phyloP scores from a whole-genome alignment of 2,888 invertebrate species.

The Hypena proboscidalis region DNA sequence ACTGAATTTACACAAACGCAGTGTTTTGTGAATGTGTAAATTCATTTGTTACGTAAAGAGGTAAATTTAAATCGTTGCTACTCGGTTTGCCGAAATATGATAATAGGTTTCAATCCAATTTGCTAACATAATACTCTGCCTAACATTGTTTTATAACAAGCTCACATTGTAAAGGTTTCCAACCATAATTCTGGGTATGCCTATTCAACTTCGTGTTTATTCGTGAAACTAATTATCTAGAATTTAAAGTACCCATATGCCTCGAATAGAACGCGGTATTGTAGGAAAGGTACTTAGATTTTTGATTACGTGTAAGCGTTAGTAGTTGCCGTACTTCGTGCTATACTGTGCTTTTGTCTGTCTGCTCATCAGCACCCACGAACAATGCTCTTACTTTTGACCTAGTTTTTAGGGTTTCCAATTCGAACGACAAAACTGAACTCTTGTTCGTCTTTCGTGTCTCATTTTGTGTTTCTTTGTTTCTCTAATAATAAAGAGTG shows the following conservation, averaged over 20 bases:
- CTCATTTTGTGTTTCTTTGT: no score
- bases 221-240: not conserved
- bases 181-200: not conserved
- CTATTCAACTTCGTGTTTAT: not conserved
- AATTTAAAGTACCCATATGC: no score
- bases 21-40: no score
- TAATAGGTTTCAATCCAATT: slow-evolving; percentile 25
- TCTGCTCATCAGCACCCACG: not conserved
- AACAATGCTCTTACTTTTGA: not conserved
- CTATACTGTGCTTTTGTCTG: no score
- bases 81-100: slow-evolving; percentile 4
- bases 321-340: no score
- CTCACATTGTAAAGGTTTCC: slow-evolving; percentile 24
- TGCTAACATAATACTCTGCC: slow-evolving; percentile 18
- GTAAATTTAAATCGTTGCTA: not conserved
- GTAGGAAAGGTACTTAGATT: no score
- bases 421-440: slow-evolving; percentile 12
- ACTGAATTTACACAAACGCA: no score
- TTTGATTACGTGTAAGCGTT: no score
- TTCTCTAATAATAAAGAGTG: no score
- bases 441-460: not conserved
- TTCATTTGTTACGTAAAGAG: slow-evolving; percentile 1
- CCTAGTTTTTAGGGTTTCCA: slow-evolving; percentile 5
- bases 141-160: slow-evolving; percentile 27
- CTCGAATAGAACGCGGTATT: no score